Conservation (phyloP, 2,113 vertebrate genomes). For the Vicugna pacos region DNA sequence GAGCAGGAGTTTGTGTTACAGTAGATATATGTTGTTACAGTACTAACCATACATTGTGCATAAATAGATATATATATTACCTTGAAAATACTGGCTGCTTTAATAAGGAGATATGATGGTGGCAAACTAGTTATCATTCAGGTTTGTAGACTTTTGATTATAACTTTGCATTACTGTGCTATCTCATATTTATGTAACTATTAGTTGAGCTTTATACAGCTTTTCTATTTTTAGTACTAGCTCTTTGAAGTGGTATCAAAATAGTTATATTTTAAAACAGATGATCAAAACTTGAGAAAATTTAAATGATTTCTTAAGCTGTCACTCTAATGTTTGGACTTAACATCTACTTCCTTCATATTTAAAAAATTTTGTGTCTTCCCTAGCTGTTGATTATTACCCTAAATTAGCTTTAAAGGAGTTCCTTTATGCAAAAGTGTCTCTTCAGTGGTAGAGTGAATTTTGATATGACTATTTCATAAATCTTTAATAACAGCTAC, state of each 20-base stretch:
- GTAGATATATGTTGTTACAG: not conserved
- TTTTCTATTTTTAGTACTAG: not conserved
- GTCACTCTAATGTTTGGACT: not conserved
- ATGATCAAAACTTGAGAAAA: conserved; percentile 6
- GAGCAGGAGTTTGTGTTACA: not conserved
- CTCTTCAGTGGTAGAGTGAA: conserved; percentile 10
- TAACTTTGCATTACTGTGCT: not conserved
- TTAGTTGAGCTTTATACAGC: not conserved
- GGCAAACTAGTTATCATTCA: not conserved
- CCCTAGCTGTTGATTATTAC: not conserved
- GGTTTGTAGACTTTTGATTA: conserved; percentile 28
- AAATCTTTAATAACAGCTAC: not conserved
- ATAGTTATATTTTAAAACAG: conserved; percentile 31
- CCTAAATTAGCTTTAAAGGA: conserved; percentile 15
- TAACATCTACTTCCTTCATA: not conserved
- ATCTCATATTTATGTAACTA: conserved; percentile 25
- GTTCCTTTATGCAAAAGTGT: not conserved
- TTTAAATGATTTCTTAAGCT: conserved; percentile 34
- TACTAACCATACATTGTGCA: not conserved
- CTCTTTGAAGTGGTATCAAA: not conserved
- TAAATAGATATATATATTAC: not conserved
- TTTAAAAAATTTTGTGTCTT: not conserved
- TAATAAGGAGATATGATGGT: not conserved
- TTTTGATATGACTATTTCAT: not conserved
- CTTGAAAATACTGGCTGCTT: conserved; percentile 26